phyloP scores from a whole-genome alignment of 2,113 vertebrate species.

The Nothoprocta pentlandii region DNA sequence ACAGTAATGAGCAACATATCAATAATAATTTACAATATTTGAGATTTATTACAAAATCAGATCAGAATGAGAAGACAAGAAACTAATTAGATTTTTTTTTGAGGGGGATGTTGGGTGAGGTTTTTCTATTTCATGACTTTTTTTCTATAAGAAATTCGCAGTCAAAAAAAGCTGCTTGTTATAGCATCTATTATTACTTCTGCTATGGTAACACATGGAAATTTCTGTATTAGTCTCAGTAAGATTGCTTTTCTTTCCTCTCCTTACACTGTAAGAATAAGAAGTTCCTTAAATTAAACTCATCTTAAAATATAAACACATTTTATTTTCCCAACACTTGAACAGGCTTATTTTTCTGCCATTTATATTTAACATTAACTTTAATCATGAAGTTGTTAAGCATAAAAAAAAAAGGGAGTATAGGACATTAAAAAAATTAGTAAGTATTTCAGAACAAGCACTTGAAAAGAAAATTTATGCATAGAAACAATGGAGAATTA shows the following conservation, averaged over 20 bases:
- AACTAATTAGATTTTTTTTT: rapidly evolving
- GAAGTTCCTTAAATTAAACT: slow-evolving; percentile 14
- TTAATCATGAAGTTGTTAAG: slow-evolving; percentile 77
- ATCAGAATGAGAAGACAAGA: not conserved
- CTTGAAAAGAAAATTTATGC: slow-evolving; percentile 80
- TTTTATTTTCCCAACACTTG: slow-evolving; percentile 56
- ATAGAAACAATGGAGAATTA: slow-evolving; percentile 79
- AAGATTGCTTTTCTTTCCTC: not conserved
- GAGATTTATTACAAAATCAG: rapidly evolving
- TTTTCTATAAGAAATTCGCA: not conserved
- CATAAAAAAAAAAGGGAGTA: slow-evolving; percentile 71
- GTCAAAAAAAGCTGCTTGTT: not conserved
- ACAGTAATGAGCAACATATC: not conserved
- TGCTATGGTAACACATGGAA: not conserved
- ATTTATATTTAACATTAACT: slow-evolving; percentile 77
- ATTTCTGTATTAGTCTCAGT: not conserved
- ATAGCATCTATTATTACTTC: not conserved
- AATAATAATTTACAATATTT: not conserved
- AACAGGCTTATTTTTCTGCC: slow-evolving; percentile 65
- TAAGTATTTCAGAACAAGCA: slow-evolving; percentile 73
- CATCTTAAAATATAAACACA: slow-evolving; percentile 21
- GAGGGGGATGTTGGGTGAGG: not conserved
- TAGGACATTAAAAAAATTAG: slow-evolving; percentile 69
- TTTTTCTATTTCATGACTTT: not conserved
- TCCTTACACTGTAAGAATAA: not conserved